Evolutionary conservation across 2,888 invertebrate species (phyloP).

Genomic region (Netelia melanura): DNA sequence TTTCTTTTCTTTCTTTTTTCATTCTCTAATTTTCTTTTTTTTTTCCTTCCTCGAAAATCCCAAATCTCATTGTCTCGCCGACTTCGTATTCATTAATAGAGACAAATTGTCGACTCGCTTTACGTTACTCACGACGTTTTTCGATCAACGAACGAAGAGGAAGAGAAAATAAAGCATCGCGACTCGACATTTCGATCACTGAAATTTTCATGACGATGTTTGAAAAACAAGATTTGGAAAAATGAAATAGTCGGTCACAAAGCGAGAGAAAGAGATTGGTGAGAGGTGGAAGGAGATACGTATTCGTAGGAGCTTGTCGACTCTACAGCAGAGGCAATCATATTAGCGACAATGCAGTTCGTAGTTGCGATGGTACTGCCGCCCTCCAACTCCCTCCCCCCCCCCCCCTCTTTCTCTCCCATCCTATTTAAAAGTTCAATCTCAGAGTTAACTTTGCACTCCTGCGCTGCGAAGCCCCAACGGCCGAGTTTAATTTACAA

Average conservation of each 20-base stretch:
- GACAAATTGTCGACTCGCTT: not conserved
- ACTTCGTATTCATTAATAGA: slow-evolving; percentile 14
- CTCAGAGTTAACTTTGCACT: slow-evolving; percentile 76
- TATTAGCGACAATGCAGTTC: slow-evolving; percentile 49
- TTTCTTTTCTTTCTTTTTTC: not conserved
- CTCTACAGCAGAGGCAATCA: slow-evolving; percentile 40
- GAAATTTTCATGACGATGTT: no score
- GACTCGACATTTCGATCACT: no score
- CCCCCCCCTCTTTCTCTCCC: slow-evolving; percentile 23
- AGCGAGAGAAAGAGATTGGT: no score
- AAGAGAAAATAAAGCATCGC: not conserved
- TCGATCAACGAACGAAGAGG: not conserved
- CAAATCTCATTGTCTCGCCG: slow-evolving; percentile 39
- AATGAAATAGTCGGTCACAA: no score
- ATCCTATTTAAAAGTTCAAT: slow-evolving; percentile 74
- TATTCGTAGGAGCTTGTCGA: no score
- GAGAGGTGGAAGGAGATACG: no score
- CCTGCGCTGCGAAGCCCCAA: slow-evolving; percentile 55
- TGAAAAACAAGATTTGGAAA: no score
- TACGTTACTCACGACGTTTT: not conserved
- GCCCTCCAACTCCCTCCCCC: slow-evolving; percentile 26
- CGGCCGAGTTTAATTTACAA: slow-evolving; percentile 41
- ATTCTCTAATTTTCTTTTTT: slow-evolving; percentile 35
- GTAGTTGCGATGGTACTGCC: slow-evolving; percentile 19
- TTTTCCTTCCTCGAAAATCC: slow-evolving; percentile 18